Evolutionary conservation across 2,797 vertebrate genomes (phyloP), one percentile per base, ranked within the genome.

Genomic region (Anas bernieri): DNA sequence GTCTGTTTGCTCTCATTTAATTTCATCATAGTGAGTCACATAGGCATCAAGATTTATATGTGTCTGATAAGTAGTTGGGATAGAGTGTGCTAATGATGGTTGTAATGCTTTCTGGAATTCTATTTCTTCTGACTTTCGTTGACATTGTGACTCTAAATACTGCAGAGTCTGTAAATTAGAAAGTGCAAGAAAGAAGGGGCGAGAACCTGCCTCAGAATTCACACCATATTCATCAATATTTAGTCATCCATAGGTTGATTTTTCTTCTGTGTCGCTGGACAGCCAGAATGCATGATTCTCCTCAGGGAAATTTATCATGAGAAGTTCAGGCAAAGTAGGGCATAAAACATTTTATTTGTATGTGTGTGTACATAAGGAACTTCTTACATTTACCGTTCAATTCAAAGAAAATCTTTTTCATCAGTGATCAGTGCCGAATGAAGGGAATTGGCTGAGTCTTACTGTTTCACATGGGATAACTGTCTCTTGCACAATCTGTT

Each of bases 1-100:
- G 64, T 95, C 84, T 93, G 72, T 90, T 94, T 92, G 59, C 59
- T 90, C 82, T 84, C 89, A 89, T 83, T 96, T 91, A 93, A 89
- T 96, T 95, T 88, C 96, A 96, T 72, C 86, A 72, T 76, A 78
- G 85, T 96, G 95, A 97, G 90, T 94, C 88, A 96, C 68, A 95
- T 48, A 94, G 75, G 83, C 94, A 91, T 96, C 88, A 92, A 91
- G 94, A 96, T 96, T 97, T 96, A 96, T 94, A 88, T 96, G 82
- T 4, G 41, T 96, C 86, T 96, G 95, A 94, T 96, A 96, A 96
- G 88, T 86, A 93, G 83, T 75, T 12, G 12, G 88, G 86, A 70
- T 92, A 79, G 63, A 93, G 70, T 31, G 92, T 93, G 79, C 93
- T 96, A 95, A 96, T 92, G 88, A 94, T 69, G 43, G 89, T 93